Evolutionary conservation across 2,888 invertebrate genomes (phyloP).

Genomic region (Gisinianus flammeolus): DNA sequence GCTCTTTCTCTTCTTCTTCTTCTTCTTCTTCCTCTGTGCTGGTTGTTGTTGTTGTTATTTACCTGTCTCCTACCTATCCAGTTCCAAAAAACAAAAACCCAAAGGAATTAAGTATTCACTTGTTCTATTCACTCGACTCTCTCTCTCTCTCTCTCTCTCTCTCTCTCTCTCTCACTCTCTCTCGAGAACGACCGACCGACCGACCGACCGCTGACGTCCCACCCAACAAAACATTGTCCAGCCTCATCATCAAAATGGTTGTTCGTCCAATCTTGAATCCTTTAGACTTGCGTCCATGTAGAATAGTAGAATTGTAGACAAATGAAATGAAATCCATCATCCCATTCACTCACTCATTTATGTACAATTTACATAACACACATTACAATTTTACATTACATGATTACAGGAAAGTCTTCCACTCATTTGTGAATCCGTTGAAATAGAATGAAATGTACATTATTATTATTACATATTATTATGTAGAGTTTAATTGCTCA

Average conservation of each 20-base stretch:
- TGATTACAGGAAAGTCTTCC: too few species aligned
- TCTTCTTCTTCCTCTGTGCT: background rate
- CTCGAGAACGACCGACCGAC: too few species aligned
- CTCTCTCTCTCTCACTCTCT: too few species aligned
- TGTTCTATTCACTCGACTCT: slow-evolving; percentile 5
- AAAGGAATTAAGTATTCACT: slow-evolving; percentile 40
- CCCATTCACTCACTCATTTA: background rate
- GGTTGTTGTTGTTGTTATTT: background rate
- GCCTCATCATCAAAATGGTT: slow-evolving; percentile 38
- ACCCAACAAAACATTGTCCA: slow-evolving; percentile 42
- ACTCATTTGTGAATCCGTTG: too few species aligned
- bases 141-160: too few species aligned
- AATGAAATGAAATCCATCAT: background rate
- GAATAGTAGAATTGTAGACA: background rate
- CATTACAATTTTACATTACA: too few species aligned
- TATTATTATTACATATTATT: too few species aligned
- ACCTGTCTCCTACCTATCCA: slow-evolving; percentile 7
- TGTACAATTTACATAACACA: background rate
- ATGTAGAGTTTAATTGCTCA: too few species aligned
- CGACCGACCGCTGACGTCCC: slow-evolving; percentile 24
- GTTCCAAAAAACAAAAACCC: background rate
- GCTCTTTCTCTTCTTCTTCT: slow-evolving; percentile 12
- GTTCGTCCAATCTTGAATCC: background rate
- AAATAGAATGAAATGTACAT: too few species aligned
- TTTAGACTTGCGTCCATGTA: background rate